A percentile compares a stretch with the other conserved stretches of the same genome.
Evolutionary conservation across 2,888 invertebrate genomes (phyloP).

Genomic region (Pammene aurita): DNA sequence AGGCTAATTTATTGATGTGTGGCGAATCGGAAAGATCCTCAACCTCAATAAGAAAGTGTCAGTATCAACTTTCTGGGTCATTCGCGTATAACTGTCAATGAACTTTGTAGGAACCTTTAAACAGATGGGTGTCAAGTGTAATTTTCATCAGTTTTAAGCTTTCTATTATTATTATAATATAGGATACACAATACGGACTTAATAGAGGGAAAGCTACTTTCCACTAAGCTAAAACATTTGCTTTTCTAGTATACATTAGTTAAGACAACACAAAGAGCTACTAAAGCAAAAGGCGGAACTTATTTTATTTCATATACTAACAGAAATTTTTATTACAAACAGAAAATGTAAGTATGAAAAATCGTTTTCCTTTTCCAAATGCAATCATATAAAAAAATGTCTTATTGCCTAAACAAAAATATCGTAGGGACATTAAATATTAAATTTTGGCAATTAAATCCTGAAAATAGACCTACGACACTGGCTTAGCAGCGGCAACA

Average conservation of each 20-base stretch:
- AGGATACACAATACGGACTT: constrained; percentile 14
- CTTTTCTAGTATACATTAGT: constrained; percentile 17
- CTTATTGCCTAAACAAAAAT: too few relatives aligned
- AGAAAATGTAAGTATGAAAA: neutral
- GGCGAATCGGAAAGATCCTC: constrained; percentile 68
- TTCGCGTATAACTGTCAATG: constrained; percentile 75
- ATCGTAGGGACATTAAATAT: too few relatives aligned
- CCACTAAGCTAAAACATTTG: constrained; percentile 18
- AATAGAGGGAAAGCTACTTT: constrained; percentile 33
- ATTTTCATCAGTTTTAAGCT: constrained; percentile 31
- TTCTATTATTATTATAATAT: constrained; percentile 32
- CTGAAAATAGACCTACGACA: too few relatives aligned
- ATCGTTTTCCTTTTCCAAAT: too few relatives aligned
- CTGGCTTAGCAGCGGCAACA: too few relatives aligned
- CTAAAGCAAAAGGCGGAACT: neutral
- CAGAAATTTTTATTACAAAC: too few relatives aligned
- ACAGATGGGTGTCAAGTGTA: constrained; percentile 63
- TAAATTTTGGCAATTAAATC: too few relatives aligned
- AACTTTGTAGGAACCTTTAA: constrained; percentile 61
- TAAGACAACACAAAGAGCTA: constrained; percentile 8
- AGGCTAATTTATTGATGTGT: constrained; percentile 60
- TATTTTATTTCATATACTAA: neutral
- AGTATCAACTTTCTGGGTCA: constrained; percentile 75
- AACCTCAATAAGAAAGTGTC: constrained; percentile 76
- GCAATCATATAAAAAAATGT: too few relatives aligned